Conservation (phyloP, 2,113 vertebrate species). For the Mastomys coucha region DNA sequence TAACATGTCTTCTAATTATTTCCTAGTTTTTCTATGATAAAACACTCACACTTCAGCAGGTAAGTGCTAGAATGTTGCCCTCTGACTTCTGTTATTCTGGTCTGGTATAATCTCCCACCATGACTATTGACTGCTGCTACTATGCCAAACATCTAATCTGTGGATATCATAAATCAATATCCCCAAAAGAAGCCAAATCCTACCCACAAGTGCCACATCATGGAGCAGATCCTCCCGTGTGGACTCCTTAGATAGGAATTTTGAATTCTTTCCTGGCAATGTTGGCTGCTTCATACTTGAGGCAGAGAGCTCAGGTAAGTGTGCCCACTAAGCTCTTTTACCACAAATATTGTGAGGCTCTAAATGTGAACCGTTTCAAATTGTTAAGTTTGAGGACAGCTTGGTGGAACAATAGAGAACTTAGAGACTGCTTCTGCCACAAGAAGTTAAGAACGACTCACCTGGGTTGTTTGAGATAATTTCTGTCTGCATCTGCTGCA, state of each 20-base stretch:
- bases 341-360: background rate
- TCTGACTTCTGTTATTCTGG: fast-evolving
- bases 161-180: background rate
- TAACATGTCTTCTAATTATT: background rate
- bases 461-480: background rate
- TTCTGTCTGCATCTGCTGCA: background rate
- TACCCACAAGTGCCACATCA: background rate
- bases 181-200: background rate
- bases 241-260: background rate
- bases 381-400: background rate
- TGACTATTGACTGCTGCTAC: background rate
- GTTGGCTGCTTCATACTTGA: background rate
- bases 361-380: background rate
- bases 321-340: background rate
- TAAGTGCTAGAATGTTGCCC: background rate
- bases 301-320: background rate
- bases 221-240: background rate
- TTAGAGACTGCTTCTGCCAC: background rate
- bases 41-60: background rate
- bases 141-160: background rate
- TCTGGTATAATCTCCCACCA: background rate
- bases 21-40: background rate
- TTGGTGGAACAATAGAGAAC: background rate
- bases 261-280: background rate
- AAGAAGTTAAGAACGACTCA: background rate